Percentiles rank a stretch among this genome's conserved stretches.
phyloP scores from a whole-genome alignment of 64 coral and sea anemone genomes.

The Exaiptasia diaphana region DNA sequence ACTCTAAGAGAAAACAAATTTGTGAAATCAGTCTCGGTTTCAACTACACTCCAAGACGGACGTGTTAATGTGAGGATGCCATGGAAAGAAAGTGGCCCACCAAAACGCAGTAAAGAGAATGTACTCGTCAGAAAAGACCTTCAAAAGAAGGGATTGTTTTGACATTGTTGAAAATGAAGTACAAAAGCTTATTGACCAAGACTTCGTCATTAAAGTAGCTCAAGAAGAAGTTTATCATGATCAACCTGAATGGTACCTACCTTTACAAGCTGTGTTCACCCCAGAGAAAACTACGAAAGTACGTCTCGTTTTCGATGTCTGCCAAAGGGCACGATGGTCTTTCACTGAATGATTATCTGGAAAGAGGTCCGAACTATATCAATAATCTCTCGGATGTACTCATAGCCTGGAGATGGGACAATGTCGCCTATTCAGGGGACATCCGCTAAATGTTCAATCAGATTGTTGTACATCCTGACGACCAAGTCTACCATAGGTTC shows the following conservation, averaged over 20 bases:
- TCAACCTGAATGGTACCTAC: slow-evolving; percentile 61
- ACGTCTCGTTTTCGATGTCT: slow-evolving; percentile 50
- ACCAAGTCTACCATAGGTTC: slow-evolving; percentile 14
- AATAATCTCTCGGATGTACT: background rate
- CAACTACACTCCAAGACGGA: slow-evolving; percentile 3
- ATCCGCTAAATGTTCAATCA: slow-evolving; percentile 4
- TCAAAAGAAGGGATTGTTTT: slow-evolving; percentile 44
- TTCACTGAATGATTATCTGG: slow-evolving; percentile 50
- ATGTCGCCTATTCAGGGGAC: background rate
- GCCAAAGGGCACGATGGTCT: slow-evolving; percentile 55
- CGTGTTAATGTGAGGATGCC: slow-evolving; percentile 22
- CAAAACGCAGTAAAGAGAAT: slow-evolving; percentile 9
- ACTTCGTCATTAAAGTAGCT: slow-evolving; percentile 38
- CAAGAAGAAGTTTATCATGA: slow-evolving; percentile 18
- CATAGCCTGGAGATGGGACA: background rate
- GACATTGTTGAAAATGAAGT: slow-evolving; percentile 48
- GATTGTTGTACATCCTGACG: slow-evolving; percentile 1
- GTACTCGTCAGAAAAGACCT: background rate
- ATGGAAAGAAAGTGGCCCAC: slow-evolving; percentile 12
- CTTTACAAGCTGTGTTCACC: slow-evolving; percentile 57
- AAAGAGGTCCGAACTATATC: slow-evolving; percentile 59
- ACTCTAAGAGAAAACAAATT: slow-evolving; percentile 49
- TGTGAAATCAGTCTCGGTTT: slow-evolving; percentile 39
- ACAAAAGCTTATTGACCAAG: slow-evolving; percentile 43
- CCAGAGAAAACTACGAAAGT: slow-evolving; percentile 56